These are phyloP conservation scores for Cecropterus lyciades DNA, from an alignment of 1,140 invertebrate genomes.

Conservation along the genomic window DNA sequence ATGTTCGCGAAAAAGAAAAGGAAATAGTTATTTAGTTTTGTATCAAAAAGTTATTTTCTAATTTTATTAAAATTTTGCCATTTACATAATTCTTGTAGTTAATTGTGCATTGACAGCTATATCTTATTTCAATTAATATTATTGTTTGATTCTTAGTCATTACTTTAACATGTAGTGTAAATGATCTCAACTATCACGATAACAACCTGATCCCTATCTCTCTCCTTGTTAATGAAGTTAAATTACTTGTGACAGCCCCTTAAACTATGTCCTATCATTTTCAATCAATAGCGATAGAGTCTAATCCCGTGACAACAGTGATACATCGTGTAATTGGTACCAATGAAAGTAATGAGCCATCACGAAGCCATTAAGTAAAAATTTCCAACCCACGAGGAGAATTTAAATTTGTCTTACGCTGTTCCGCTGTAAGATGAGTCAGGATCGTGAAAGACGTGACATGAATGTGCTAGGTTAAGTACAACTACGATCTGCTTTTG, in stretches of 20 bases:
- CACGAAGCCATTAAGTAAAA: slow-evolving; percentile 31
- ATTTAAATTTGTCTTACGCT: slow-evolving; percentile 60
- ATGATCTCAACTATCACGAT: slow-evolving; percentile 4
- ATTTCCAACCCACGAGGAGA: slow-evolving; percentile 44
- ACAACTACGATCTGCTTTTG: slow-evolving; percentile 14
- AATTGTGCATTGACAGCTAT: no score
- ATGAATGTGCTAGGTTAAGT: slow-evolving; percentile 45
- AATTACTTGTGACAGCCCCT: slow-evolving; percentile 24
- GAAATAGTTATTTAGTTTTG: no score
- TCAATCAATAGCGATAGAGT: slow-evolving; percentile 31
- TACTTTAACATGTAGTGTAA: not conserved
- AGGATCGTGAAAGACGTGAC: slow-evolving; percentile 59
- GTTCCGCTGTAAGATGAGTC: slow-evolving; percentile 55
- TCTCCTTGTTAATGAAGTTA: slow-evolving; percentile 14
- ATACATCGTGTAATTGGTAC: slow-evolving; percentile 26
- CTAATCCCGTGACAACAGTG: slow-evolving; percentile 22
- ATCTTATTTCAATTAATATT: no score
- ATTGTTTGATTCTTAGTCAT: not conserved
- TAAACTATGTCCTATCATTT: slow-evolving; percentile 22
- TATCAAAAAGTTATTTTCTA: no score
- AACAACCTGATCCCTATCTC: slow-evolving; percentile 8
- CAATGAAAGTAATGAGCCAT: slow-evolving; percentile 29
- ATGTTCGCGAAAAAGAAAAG: no score
- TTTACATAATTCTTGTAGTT: no score
- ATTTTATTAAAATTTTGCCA: no score